Evolutionary conservation across 2,888 invertebrate genomes (phyloP), one percentile per base, ranked within the genome.

Genomic region (Synanthedon andrenaeformis): DNA sequence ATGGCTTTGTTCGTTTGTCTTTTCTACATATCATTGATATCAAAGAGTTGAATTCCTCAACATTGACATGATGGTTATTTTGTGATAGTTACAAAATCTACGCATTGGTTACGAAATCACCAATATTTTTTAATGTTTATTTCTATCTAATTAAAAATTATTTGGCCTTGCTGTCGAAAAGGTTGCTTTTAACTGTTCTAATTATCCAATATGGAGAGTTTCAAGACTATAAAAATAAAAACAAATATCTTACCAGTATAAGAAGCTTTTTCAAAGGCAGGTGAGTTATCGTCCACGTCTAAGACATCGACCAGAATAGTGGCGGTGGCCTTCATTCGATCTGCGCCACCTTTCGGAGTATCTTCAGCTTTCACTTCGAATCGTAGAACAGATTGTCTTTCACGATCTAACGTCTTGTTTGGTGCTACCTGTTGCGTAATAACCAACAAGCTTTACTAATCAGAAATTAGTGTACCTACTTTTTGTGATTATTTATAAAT

Each of bases 261-360:
- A 12, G 89, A 80, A 23, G 81, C 78, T 61, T 91, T 90, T 3
- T 89, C 89, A 67, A 94, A 94, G 1, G 75, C 74, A 0, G 94
- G 95, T 0, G 92, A 88, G 67, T 94, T 94, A 62, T 95, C 95
- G 64, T 95, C 94, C 0, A 94, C 92, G 66, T 95, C 94, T 0
- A 92, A 73, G 1, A 94, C 90, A 64, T 93, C 92, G 8, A 94
- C 89, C 0, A 89, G 82, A 11, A 94, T 88, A 60, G 91, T 88
- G 0, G 91, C 91, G 2, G 90, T 81, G 0, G 91, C 89, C 59
- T 91, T 91, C 41, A 91, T 86, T 56, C 92, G 91, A 53, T 92
- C 92, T 0, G 91, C 90, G 1, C 92, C 91, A 4, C 92, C 92
- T 42, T 82, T 83, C 0, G 93, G 93, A 14, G 92, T 93, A 67